A percentile compares a stretch with the other conserved stretches of the same genome.
phyloP scores from a whole-genome alignment of 2,797 vertebrate species.

The Neomorphus geoffroyi region DNA sequence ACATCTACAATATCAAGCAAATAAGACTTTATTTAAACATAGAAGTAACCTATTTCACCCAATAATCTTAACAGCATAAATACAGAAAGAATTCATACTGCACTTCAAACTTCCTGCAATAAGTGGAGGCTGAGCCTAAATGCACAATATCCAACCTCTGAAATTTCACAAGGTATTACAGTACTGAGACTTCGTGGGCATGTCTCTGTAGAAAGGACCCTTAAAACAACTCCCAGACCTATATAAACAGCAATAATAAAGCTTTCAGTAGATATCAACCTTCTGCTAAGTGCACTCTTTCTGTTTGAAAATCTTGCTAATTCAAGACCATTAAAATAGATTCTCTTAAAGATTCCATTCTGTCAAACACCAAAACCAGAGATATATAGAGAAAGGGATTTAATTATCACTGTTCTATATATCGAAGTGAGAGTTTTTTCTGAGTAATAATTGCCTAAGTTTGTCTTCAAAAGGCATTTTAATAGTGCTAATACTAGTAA shows the following conservation, averaged over 20 bases:
- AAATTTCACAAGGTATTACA: background rate
- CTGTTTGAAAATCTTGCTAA: constrained; percentile 78
- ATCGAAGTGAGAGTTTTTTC: constrained; percentile 72
- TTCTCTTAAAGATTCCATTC: constrained; percentile 76
- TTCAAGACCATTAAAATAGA: constrained; percentile 78
- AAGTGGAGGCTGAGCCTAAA: background rate
- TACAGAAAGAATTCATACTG: background rate
- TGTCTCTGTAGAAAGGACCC: background rate
- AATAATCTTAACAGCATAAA: background rate
- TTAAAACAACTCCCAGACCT: constrained; percentile 31
- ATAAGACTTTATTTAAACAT: background rate
- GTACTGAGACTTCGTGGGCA: background rate
- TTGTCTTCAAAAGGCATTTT: constrained; percentile 83
- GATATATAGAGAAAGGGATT: constrained; percentile 75
- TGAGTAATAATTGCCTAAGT: constrained; percentile 80
- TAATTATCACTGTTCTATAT: constrained; percentile 81
- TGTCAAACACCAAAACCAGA: constrained; percentile 78
- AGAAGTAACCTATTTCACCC: accelerated
- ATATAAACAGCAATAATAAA: constrained; percentile 64
- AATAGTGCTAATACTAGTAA: constrained; percentile 83
- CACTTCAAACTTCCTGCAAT: background rate
- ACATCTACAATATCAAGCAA: background rate
- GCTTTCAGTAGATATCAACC: constrained; percentile 63
- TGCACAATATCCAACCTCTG: background rate
- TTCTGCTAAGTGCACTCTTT: constrained; percentile 73